A percentile compares a stretch with the other conserved stretches of the same genome.
Conservation (phyloP, 2,888 invertebrate genomes). For the Vanessa cardui region DNA sequence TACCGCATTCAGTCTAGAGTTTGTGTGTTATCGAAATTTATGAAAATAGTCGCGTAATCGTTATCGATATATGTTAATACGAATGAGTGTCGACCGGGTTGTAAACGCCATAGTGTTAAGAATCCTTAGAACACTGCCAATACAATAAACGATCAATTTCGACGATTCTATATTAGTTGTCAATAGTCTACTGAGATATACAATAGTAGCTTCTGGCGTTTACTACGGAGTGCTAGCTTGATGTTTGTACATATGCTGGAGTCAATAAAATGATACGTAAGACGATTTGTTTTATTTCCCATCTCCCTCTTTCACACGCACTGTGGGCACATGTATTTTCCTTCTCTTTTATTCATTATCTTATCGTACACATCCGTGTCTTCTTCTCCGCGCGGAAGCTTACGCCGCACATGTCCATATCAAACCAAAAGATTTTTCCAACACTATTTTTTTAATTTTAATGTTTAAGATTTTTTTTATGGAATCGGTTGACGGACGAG, state of each 20-base stretch:
- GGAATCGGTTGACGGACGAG: too few species aligned
- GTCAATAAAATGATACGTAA: conserved; percentile 65
- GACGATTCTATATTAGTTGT: conserved; percentile 17
- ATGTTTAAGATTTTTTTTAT: too few species aligned
- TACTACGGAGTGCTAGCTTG: conserved; percentile 51
- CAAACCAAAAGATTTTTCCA: too few species aligned
- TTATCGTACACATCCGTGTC: too few species aligned
- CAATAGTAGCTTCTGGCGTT: conserved; percentile 42
- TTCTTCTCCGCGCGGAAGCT: too few species aligned
- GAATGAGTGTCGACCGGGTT: conserved; percentile 10
- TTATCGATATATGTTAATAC: conserved; percentile 22
- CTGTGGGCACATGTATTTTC: too few species aligned
- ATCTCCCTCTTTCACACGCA: too few species aligned
- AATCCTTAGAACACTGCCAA: conserved; percentile 34
- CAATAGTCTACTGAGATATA: conserved; percentile 17
- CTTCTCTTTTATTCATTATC: too few species aligned
- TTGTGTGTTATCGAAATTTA: conserved; percentile 20
- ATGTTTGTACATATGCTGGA: conserved; percentile 65
- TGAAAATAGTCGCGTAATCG: conserved; percentile 34
- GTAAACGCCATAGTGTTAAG: conserved; percentile 19
- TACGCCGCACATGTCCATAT: too few species aligned
- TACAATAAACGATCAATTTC: conserved; percentile 15
- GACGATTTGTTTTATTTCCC: conserved; percentile 41
- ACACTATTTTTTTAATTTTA: too few species aligned
- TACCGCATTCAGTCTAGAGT: conserved; percentile 25